phyloP scores from a whole-genome alignment of 2,797 vertebrate species.

The Austrolebias charrua region DNA sequence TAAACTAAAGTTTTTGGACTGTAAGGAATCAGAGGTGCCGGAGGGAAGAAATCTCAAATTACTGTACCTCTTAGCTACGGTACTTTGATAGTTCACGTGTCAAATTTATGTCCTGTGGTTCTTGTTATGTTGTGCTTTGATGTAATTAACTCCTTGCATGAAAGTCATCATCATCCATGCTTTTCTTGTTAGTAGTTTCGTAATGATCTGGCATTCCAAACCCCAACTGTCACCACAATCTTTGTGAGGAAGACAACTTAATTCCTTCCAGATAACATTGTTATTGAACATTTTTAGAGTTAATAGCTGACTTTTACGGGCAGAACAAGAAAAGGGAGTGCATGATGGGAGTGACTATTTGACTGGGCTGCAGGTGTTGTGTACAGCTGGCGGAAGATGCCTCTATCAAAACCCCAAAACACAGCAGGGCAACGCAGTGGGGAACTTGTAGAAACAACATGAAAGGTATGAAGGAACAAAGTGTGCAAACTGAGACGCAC shows the following conservation, averaged over 20 bases:
- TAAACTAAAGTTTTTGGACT: too few species aligned
- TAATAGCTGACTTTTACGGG: conserved; percentile 53
- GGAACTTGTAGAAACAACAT: conserved; percentile 24
- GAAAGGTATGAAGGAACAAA: conserved; percentile 29
- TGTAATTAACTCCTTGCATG: conserved; percentile 13
- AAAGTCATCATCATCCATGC: conserved; percentile 28
- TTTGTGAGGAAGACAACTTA: conserved; percentile 12
- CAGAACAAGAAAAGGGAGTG: conserved; percentile 40
- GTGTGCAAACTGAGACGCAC: conserved; percentile 12
- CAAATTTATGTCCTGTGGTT: conserved; percentile 23
- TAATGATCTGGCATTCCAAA: conserved; percentile 35
- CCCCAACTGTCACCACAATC: conserved; percentile 15
- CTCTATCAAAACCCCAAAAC: conserved; percentile 41
- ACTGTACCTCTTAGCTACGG: background rate
- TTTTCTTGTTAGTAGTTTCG: conserved; percentile 43
- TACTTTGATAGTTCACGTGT: background rate
- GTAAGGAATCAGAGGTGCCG: too few species aligned
- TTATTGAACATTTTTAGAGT: conserved; percentile 26
- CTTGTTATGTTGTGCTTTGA: conserved; percentile 10
- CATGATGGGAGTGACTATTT: conserved; percentile 24
- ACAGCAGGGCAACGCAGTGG: conserved; percentile 32
- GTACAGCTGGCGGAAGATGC: conserved; percentile 61
- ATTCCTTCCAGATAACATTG: conserved; percentile 46
- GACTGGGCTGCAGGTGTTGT: conserved; percentile 61
- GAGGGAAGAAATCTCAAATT: conserved; percentile 1